Conservation (phyloP, 2,113 vertebrate genomes). For the Fregata magnificens region DNA sequence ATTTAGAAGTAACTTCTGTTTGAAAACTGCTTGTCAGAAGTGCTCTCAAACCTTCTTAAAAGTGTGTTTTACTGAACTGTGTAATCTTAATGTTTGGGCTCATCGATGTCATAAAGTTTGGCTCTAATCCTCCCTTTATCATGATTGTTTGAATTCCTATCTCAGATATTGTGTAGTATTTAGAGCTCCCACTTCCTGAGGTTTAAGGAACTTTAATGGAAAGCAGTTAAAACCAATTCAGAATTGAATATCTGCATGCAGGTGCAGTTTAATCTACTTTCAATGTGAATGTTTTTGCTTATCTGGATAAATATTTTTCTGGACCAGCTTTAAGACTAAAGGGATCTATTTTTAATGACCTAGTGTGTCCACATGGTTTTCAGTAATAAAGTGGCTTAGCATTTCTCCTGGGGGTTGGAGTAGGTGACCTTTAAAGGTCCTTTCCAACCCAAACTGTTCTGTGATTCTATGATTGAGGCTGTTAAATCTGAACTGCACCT, state of each 20-base stretch:
- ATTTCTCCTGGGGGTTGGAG: background rate
- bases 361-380: background rate
- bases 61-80: background rate
- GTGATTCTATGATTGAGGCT: background rate
- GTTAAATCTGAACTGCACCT: background rate
- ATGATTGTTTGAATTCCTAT: fast-evolving
- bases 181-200: background rate
- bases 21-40: background rate
- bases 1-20: background rate
- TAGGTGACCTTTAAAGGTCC: too few species aligned
- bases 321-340: background rate
- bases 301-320: background rate
- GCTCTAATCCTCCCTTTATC: background rate
- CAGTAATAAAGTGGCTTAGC: background rate
- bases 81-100: background rate
- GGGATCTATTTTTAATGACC: background rate
- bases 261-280: background rate
- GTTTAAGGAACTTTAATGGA: background rate
- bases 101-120: background rate
- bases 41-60: background rate
- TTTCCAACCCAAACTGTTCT: too few species aligned
- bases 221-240: background rate
- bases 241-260: background rate
- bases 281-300: background rate
- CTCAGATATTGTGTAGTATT: background rate